Evolutionary conservation across 2,113 vertebrate species (phyloP), one percentile per base, ranked within the genome.

Genomic region (Terrapene triunguis): DNA sequence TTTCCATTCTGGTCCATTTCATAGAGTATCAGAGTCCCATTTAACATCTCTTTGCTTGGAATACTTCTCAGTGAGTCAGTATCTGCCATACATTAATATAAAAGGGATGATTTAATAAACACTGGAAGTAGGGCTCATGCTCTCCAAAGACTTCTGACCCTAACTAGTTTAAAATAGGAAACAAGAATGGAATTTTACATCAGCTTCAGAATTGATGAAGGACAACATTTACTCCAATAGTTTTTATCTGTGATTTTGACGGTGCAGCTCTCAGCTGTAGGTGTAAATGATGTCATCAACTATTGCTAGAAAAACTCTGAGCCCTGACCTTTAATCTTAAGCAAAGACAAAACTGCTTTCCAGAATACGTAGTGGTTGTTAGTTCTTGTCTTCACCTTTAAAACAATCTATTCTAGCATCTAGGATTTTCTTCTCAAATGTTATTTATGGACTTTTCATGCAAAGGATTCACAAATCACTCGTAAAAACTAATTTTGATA

Each of bases 151-250:
- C 8, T 22, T 65, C 32, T 17, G 29, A 38, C 19, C 72, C 72
- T 24, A 10, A 17, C 38, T 35, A 80, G 38, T 35, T 44, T 48
- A 65, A 21, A 7, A 22, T 0, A 88, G 38, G 53, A 94, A 87
- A 32, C 29, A 47, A 79, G 8, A 84, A 87, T 0, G 25, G n/a
- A 65, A 12, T 76, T 62, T 2, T 9, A 50, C 42, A 85, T 1
- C 29, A 42, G 19, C 80, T 96, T 84, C 48, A 84, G 35, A 92
- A 90, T 89, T 79, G 32, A 5, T 82, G 3, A 89, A 90, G 19
- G 14, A 85, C 84, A 81, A 59, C 13, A 47, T 10, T 12, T 42
- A 16, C 1, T 44, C 72, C 10, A 12, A 24, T 42, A 42, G 72
- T 42, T 74, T 74, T 74, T 22, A 32, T 1, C 29, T 47, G 1